Conservation (phyloP, 2,797 vertebrate species). For the Sebastes matsubarae region DNA sequence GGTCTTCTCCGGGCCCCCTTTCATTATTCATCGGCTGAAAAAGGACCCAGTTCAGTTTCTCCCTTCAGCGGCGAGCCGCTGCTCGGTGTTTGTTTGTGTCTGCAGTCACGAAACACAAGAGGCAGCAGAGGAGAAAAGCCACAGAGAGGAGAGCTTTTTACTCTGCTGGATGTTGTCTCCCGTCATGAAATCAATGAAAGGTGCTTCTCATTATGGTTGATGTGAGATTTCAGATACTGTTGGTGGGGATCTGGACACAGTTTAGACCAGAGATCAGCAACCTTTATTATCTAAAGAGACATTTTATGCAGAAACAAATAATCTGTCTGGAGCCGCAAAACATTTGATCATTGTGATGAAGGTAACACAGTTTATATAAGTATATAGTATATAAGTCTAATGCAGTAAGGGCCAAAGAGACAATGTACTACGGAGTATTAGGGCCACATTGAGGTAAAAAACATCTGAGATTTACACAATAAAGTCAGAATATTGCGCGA, state of each 20-base stretch:
- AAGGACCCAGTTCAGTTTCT: conserved; percentile 78
- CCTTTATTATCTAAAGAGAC: too few species aligned
- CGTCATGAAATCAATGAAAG: not conserved
- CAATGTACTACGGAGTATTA: too few species aligned
- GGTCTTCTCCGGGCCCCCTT: conserved; percentile 66
- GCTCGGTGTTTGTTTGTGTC: conserved; percentile 1
- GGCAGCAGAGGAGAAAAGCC: not conserved
- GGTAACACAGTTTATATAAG: too few species aligned
- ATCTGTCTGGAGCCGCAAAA: too few species aligned
- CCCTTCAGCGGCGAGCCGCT: conserved; percentile 19
- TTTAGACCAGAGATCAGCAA: fast-evolving
- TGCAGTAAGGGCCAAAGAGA: too few species aligned
- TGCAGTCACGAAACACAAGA: conserved; percentile 7
- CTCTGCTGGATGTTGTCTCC: not conserved
- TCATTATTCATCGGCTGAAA: conserved; percentile 82
- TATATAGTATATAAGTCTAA: too few species aligned
- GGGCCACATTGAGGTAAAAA: too few species aligned
- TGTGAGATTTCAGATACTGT: not conserved
- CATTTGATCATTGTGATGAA: too few species aligned
- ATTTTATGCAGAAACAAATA: too few species aligned
- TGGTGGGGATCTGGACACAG: not conserved
- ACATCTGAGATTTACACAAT: fast-evolving
- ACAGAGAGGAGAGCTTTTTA: not conserved
- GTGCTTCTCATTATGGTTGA: not conserved
- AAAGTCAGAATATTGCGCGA: too few species aligned